These are phyloP conservation scores for Zeuzera pyrina DNA, from an alignment of 2,888 invertebrate species.

Conservation along the genomic window DNA sequence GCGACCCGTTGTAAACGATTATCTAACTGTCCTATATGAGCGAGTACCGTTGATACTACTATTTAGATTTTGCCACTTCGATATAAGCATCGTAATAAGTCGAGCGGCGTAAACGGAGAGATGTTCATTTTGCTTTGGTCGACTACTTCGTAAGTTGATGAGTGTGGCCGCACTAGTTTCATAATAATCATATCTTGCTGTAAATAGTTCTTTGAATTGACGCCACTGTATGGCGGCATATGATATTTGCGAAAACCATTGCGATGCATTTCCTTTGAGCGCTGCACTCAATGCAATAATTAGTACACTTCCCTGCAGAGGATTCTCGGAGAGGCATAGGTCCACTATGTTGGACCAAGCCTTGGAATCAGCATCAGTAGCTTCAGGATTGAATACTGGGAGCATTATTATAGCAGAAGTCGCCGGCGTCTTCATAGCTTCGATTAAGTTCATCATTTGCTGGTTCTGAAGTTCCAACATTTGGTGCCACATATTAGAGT, in stretches of 20 bases:
- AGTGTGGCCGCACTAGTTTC: neutral
- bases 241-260: neutral
- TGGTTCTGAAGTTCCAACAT: no score
- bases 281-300: neutral
- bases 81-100: neutral
- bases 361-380: neutral
- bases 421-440: no score
- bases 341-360: neutral
- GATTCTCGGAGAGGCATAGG: neutral
- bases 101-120: neutral
- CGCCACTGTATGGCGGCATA: neutral
- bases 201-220: neutral
- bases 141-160: neutral
- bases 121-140: neutral
- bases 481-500: no score
- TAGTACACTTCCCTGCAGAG: neutral
- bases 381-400: neutral
- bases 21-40: no score
- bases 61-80: neutral
- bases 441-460: no score
- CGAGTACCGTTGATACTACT: neutral
- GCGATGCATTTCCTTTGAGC: no score
- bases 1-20: no score
- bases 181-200: neutral
- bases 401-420: no score